Conservation (phyloP, 2,797 vertebrate species). For the Enoplosus armatus region DNA sequence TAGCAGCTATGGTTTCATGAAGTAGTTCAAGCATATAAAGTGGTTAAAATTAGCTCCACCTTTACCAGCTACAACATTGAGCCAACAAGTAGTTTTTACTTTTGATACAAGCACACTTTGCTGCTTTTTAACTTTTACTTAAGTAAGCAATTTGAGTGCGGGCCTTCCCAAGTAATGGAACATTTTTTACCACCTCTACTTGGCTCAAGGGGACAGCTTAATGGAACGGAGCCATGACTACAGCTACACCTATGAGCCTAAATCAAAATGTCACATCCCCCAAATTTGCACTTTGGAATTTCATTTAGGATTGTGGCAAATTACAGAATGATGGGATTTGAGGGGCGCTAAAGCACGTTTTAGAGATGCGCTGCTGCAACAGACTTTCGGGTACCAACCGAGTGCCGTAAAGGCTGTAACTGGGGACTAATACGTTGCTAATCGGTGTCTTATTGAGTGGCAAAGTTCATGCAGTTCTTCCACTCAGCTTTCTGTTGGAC, state of each 20-base stretch:
- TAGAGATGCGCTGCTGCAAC: not conserved
- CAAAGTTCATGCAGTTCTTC: not conserved
- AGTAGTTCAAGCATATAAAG: too few species aligned
- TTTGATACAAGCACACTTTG: not conserved
- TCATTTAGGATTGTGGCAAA: not conserved
- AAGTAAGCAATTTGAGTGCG: not conserved
- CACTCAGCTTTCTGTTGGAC: not conserved
- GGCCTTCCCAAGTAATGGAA: not conserved
- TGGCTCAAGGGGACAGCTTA: not conserved
- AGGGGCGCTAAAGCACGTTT: not conserved
- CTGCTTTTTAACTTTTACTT: not conserved
- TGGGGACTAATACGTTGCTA: too few species aligned
- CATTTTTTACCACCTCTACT: too few species aligned
- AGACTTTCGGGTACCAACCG: not conserved
- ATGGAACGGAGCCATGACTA: not conserved
- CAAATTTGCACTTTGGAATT: too few species aligned
- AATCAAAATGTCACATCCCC: too few species aligned
- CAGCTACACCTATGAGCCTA: too few species aligned
- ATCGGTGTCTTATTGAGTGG: not conserved
- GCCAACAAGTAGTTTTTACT: not conserved
- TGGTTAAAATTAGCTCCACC: not conserved
- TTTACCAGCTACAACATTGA: not conserved
- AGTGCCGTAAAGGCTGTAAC: not conserved
- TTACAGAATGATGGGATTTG: not conserved
- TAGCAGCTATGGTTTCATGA: too few species aligned